These are phyloP conservation scores for Hippopotamus amphibius DNA, from an alignment of 2,113 vertebrate genomes.

Conservation along the genomic window DNA sequence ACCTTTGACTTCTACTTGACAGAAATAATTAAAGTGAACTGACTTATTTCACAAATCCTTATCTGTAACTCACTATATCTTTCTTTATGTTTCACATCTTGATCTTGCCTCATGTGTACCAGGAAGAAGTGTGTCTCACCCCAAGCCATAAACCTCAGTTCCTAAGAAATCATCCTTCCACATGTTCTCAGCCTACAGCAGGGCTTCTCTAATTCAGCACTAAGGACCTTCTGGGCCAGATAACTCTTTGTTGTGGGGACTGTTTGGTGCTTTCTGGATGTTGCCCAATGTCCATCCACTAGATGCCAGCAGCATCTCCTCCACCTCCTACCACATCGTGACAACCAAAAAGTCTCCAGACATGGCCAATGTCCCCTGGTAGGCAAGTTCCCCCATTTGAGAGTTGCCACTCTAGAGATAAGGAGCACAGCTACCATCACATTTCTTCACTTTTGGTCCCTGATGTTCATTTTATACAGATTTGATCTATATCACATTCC, in stretches of 20 bases:
- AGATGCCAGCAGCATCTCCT: not conserved
- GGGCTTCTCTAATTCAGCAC: not conserved
- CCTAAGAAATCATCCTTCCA: not conserved
- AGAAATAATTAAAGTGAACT: not conserved
- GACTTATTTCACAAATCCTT: not conserved
- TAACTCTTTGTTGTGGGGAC: not conserved
- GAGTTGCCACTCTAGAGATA: not conserved
- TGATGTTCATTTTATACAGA: not conserved
- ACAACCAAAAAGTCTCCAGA: not conserved
- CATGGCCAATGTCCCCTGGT: not conserved
- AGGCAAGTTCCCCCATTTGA: not conserved
- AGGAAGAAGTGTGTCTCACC: not conserved
- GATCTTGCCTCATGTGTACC: not conserved
- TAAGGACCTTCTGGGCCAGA: not conserved
- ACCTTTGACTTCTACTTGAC: not conserved
- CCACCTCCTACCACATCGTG: not conserved
- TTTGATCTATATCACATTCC: not conserved
- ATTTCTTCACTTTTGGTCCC: not conserved
- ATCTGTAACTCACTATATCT: not conserved
- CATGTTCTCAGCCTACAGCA: not conserved
- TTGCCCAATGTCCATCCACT: not conserved
- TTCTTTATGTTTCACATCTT: not conserved
- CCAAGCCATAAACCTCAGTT: not conserved
- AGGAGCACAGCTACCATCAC: not conserved
- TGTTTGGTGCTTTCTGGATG: not conserved